These are phyloP conservation scores for Lissonota sp. DNA, from an alignment of 2,888 invertebrate genomes.

Conservation along the genomic window DNA sequence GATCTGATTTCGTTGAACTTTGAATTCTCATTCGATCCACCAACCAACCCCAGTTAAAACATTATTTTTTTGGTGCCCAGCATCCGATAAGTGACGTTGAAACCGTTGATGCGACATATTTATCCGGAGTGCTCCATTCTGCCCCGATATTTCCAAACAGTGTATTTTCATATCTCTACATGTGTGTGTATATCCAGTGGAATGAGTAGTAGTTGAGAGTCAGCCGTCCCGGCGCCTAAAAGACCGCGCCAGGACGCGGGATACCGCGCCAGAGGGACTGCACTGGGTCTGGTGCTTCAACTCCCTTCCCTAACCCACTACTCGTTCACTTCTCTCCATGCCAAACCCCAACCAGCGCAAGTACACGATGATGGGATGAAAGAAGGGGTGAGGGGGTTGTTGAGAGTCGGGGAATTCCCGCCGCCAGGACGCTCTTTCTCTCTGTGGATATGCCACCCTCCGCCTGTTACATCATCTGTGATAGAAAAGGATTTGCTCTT, in stretches of 20 bases:
- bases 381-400: too few relatives aligned
- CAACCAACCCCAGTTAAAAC: too few relatives aligned
- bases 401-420: conserved; percentile 42
- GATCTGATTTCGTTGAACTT: too few relatives aligned
- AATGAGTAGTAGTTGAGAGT: conserved; percentile 59
- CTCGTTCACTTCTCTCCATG: conserved; percentile 13
- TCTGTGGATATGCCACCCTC: conserved; percentile 27
- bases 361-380: conserved; percentile 1
- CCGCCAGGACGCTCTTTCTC: conserved; percentile 47
- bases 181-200: conserved; percentile 11
- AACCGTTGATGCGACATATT: too few relatives aligned
- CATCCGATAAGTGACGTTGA: too few relatives aligned
- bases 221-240: conserved; percentile 72
- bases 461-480: conserved; percentile 55
- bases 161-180: conserved; percentile 1
- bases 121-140: too few relatives aligned
- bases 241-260: conserved; percentile 68
- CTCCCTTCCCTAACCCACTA: conserved; percentile 69
- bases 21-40: too few relatives aligned
- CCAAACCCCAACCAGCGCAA: conserved; percentile 21
- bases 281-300: conserved; percentile 52
- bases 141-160: too few relatives aligned
- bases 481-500: conserved; percentile 24
- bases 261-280: conserved; percentile 60
- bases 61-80: too few relatives aligned